Percentiles rank a stretch among this genome's conserved stretches.
Conservation (phyloP, 1,140 invertebrate genomes). For the Medauroidea extradentata region DNA sequence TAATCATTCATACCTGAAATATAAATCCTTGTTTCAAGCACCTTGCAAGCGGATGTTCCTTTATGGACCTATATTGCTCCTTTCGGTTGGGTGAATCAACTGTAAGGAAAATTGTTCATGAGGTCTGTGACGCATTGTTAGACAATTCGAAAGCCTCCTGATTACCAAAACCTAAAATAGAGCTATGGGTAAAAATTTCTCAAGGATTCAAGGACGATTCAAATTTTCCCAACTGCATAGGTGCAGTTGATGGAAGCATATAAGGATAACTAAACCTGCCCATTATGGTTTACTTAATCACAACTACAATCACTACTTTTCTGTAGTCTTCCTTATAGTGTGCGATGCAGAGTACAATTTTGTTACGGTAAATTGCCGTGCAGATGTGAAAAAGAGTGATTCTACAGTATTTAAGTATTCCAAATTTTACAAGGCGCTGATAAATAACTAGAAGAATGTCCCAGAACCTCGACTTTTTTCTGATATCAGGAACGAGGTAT, state of each 20-base stretch:
- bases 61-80: neutral
- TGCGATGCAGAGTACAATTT: conserved; percentile 38
- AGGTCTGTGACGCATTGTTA: neutral
- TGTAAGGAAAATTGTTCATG: neutral
- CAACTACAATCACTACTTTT: conserved; percentile 25
- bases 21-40: no score
- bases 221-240: conserved; percentile 44
- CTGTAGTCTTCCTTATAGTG: conserved; percentile 34
- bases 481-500: neutral
- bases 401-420: neutral
- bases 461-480: neutral
- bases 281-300: neutral
- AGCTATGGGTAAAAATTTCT: conserved; percentile 31
- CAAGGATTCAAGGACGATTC: conserved; percentile 23
- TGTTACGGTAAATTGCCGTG: conserved; percentile 34
- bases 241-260: conserved; percentile 41
- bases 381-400: neutral
- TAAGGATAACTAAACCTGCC: conserved; percentile 21
- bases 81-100: neutral
- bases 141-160: neutral
- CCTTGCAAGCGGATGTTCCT: neutral
- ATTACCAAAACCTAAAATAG: conserved; percentile 15
- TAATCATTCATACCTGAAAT: no score
- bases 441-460: neutral
- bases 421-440: neutral